Evolutionary conservation across 1,140 invertebrate species (phyloP).

Genomic region (Ridgeia piscesae): DNA sequence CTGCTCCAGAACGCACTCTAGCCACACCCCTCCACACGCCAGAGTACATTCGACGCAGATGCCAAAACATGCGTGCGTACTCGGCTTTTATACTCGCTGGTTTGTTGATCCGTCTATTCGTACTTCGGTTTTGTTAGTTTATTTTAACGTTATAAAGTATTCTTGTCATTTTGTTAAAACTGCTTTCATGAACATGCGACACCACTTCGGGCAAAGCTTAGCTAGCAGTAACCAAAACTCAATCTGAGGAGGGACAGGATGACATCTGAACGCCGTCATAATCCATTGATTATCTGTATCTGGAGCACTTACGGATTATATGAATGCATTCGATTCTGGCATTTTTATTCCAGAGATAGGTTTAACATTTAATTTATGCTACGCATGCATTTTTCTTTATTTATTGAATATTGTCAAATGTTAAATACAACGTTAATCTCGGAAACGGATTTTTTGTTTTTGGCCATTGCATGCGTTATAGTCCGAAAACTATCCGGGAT

Average conservation of each 20-base stretch:
- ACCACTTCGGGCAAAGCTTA: background rate
- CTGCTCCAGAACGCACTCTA: background rate
- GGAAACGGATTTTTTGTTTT: too few species aligned
- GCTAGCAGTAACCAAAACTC: background rate
- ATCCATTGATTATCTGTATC: background rate
- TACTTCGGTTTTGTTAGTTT: background rate
- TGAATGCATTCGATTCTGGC: too few species aligned
- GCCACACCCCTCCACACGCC: background rate
- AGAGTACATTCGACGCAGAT: background rate
- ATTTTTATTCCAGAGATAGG: too few species aligned
- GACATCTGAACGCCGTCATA: background rate
- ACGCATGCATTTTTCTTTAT: too few species aligned
- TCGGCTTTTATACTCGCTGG: background rate
- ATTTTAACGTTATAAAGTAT: background rate
- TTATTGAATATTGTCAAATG: too few species aligned
- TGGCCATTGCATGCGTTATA: background rate
- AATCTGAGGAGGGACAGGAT: background rate
- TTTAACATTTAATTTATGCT: too few species aligned
- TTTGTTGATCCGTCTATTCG: background rate
- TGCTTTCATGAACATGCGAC: background rate
- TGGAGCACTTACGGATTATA: background rate
- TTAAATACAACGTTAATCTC: too few species aligned
- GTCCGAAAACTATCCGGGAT: background rate
- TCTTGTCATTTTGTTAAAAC: background rate
- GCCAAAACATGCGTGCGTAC: background rate